A percentile compares a stretch with the other conserved stretches of the same genome.
Evolutionary conservation across 2,888 invertebrate species (phyloP).

Genomic region (Drosophila neonasuta): DNA sequence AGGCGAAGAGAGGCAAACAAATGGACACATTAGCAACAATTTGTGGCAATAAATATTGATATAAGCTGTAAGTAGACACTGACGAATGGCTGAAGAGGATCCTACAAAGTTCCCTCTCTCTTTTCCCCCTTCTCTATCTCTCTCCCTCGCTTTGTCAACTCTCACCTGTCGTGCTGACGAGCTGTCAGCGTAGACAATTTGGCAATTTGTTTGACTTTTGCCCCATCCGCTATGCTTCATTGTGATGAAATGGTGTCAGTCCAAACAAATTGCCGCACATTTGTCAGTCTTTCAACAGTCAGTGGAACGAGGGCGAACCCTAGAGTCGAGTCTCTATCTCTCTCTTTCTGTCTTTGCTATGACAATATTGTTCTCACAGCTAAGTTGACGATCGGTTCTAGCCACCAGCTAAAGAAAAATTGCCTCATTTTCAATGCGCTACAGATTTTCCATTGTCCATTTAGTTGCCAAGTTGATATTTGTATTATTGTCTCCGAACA

Average conservation of each 20-base stretch:
- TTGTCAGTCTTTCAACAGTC: slow-evolving; percentile 68
- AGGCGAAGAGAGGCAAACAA: slow-evolving; percentile 7
- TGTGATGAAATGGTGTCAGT: slow-evolving; percentile 74
- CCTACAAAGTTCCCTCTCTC: slow-evolving; percentile 9
- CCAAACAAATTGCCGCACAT: slow-evolving; percentile 73
- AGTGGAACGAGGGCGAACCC: slow-evolving; percentile 13
- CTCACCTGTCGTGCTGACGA: slow-evolving; percentile 59
- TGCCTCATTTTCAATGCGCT: slow-evolving; percentile 56
- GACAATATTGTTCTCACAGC: slow-evolving; percentile 29
- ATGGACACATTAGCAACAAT: slow-evolving; percentile 38
- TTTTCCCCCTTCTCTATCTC: not conserved
- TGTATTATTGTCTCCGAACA: slow-evolving; percentile 33
- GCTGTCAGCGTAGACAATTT: slow-evolving; percentile 57
- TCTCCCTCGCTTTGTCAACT: slow-evolving; percentile 10
- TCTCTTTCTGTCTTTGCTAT: not conserved
- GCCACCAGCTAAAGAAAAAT: slow-evolving; percentile 52
- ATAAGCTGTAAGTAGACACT: slow-evolving; percentile 68
- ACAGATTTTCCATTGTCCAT: slow-evolving; percentile 54
- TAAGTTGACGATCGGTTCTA: slow-evolving; percentile 18
- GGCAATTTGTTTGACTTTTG: slow-evolving; percentile 59
- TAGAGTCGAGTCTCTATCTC: not conserved
- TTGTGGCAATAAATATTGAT: slow-evolving; percentile 47
- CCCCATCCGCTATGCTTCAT: slow-evolving; percentile 21
- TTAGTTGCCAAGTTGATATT: slow-evolving; percentile 46
- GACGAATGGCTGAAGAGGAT: slow-evolving; percentile 49